Evolutionary conservation across 2,888 invertebrate species (phyloP).

Genomic region (Netelia virgata): DNA sequence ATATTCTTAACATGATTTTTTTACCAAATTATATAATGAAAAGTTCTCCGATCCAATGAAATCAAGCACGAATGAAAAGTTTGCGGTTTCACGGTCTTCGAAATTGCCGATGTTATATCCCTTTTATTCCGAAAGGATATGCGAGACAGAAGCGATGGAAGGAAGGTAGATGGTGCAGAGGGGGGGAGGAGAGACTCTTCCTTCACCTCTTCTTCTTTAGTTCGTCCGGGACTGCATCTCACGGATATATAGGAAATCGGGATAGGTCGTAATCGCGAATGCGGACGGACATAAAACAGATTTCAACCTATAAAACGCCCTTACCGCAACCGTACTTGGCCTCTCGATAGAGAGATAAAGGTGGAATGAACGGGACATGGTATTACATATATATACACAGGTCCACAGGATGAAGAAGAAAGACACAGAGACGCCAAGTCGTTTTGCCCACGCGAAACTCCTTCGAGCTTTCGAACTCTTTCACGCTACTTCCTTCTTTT

Average conservation of each 20-base stretch:
- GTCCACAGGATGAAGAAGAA: constrained; percentile 3
- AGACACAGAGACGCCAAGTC: constrained; percentile 12
- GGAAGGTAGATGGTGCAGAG: neutral
- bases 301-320: constrained; percentile 80
- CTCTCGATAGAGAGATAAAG: constrained; percentile 43
- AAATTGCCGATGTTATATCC: constrained; percentile 53
- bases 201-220: constrained; percentile 9
- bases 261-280: constrained; percentile 78
- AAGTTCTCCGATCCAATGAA: constrained; percentile 3
- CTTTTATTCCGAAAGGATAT: no score
- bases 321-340: constrained; percentile 65
- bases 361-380: constrained; percentile 22
- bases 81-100: constrained; percentile 19
- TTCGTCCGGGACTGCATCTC: constrained; percentile 8
- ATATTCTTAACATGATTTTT: neutral
- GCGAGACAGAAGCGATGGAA: no score
- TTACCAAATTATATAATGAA: constrained; percentile 11
- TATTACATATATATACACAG: constrained; percentile 17
- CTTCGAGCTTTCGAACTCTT: constrained; percentile 18
- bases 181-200: neutral
- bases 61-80: neutral
- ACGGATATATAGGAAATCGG: constrained; percentile 54
- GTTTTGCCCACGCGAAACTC: constrained; percentile 43
- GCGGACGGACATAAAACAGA: constrained; percentile 78
- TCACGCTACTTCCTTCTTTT: constrained; percentile 24